Percentiles rank a stretch among this genome's conserved stretches.
Conservation (phyloP, 2,888 invertebrate genomes). For the Biston stratarius region DNA sequence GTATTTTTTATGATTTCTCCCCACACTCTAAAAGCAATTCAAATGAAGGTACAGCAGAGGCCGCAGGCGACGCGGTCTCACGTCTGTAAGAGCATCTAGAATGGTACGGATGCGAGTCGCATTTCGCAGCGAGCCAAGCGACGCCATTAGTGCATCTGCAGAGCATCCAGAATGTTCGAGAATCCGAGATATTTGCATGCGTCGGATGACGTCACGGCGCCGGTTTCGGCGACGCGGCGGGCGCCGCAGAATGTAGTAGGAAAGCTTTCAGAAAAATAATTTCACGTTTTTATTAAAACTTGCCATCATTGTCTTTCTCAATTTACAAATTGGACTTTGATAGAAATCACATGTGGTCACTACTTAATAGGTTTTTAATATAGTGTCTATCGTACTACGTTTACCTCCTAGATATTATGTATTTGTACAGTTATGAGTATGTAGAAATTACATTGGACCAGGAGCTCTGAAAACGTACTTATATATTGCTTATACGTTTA, state of each 20-base stretch:
- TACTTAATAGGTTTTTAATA: no score
- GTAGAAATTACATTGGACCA: no score
- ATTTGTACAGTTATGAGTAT: no score
- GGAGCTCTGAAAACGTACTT: no score
- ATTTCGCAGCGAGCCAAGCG: conserved; percentile 56
- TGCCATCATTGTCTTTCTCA: background rate
- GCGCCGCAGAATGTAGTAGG: conserved; percentile 5
- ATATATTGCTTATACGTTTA: no score
- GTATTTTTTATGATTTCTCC: no score
- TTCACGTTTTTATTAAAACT: background rate
- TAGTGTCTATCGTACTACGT: no score
- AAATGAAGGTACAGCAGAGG: background rate
- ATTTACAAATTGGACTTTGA: no score
- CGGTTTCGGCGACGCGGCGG: conserved; percentile 19
- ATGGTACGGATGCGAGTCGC: conserved; percentile 58
- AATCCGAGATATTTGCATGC: conserved; percentile 50
- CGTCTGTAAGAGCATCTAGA: conserved; percentile 31
- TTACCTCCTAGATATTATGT: no score
- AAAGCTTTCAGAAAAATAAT: background rate
- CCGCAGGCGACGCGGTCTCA: background rate
- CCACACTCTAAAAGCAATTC: background rate
- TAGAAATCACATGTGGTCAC: no score
- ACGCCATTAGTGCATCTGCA: conserved; percentile 62
- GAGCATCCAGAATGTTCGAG: conserved; percentile 50
- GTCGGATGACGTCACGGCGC: conserved; percentile 46